Conservation (phyloP, 2,113 vertebrate species). For the Epinephelus moara region DNA sequence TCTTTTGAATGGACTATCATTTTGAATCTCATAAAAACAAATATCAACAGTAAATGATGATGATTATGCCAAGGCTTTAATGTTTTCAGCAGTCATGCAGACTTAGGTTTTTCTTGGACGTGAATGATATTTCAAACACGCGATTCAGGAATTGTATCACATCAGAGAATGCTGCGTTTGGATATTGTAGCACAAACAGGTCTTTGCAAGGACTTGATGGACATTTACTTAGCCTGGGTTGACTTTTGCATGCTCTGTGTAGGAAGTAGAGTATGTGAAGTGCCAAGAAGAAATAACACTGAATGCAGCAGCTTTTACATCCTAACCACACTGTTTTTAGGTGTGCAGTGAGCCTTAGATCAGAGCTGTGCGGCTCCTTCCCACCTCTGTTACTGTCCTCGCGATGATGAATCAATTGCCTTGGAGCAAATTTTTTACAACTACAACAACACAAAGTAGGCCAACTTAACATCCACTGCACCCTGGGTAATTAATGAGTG, state of each 20-base stretch:
- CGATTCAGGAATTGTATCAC: not conserved
- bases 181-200: not conserved
- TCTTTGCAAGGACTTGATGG: not conserved
- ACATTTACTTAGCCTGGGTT: conserved; percentile 31
- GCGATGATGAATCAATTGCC: conserved; percentile 42
- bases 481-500: conserved; percentile 27
- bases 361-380: conserved; percentile 22
- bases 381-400: conserved; percentile 24
- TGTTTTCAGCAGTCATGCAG: conserved; percentile 12
- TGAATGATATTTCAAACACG: not conserved
- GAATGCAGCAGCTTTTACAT: conserved; percentile 31
- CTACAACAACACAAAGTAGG: conserved; percentile 30
- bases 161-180: not conserved
- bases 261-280: conserved; percentile 20
- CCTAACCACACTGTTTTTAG: conserved; percentile 22
- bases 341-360: conserved; percentile 38
- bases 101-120: conserved; percentile 8
- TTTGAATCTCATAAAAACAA: conserved; percentile 53
- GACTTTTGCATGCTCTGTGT: conserved; percentile 14
- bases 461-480: conserved; percentile 36
- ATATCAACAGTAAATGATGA: conserved; percentile 25
- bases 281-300: conserved; percentile 42
- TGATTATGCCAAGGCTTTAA: conserved; percentile 31
- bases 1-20: conserved; percentile 52
- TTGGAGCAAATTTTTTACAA: conserved; percentile 38